Percentiles rank a stretch among this genome's conserved stretches.
phyloP scores from a whole-genome alignment of 2,113 vertebrate genomes.

The Toxostoma redivivum region DNA sequence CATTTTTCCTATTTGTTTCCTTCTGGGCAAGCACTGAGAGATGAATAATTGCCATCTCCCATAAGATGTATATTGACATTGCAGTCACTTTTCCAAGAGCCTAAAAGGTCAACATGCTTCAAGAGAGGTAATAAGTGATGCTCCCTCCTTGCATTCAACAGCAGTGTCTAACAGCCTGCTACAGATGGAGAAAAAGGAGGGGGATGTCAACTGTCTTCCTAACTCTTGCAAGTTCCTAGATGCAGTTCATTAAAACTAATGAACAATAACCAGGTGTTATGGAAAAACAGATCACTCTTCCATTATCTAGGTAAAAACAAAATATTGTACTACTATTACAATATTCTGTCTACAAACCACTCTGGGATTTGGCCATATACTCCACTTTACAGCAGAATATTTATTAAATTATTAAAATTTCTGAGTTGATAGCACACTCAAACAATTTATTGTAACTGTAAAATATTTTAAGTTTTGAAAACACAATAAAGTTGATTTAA shows the following conservation, averaged over 20 bases:
- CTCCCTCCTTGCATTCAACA: neutral
- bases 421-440: slow-evolving; percentile 58
- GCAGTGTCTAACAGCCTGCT: neutral
- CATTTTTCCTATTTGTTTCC: neutral
- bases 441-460: slow-evolving; percentile 70
- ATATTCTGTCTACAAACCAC: slow-evolving; percentile 26
- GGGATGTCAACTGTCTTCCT: neutral
- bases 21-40: neutral
- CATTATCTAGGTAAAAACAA: slow-evolving; percentile 58
- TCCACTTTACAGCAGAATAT: slow-evolving; percentile 44
- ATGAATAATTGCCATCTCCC: neutral
- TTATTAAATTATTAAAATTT: slow-evolving; percentile 76
- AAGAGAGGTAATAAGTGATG: neutral
- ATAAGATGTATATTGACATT: neutral
- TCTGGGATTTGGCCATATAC: slow-evolving; percentile 37
- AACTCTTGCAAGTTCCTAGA: slow-evolving; percentile 17
- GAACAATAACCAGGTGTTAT: neutral
- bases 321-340: slow-evolving; percentile 2
- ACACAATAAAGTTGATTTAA: slow-evolving; percentile 74
- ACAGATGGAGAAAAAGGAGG: neutral
- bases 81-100: neutral
- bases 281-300: slow-evolving; percentile 37
- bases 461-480: slow-evolving; percentile 72
- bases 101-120: neutral
- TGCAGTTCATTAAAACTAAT: slow-evolving; percentile 64